Conservation (phyloP, 2,888 invertebrate species). For the Rhamphomyia laevipes region DNA sequence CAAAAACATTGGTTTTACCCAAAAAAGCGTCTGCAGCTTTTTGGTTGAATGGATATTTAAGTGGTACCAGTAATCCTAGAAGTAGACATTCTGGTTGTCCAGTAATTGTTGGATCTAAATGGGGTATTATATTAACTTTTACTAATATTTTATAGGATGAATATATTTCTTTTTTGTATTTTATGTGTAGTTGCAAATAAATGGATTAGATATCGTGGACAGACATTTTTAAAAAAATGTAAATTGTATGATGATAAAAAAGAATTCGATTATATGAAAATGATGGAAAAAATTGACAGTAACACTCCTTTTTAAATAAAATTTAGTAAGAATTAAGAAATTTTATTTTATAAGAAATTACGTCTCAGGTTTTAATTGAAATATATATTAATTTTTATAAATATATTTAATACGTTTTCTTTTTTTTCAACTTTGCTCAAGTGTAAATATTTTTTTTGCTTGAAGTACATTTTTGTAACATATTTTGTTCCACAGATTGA, state of each 20-base stretch:
- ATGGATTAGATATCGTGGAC: background rate
- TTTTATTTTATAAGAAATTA: too few species aligned
- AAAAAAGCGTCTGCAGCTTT: conserved; percentile 55
- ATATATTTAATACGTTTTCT: too few species aligned
- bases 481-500: too few species aligned
- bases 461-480: too few species aligned
- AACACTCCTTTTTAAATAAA: too few species aligned
- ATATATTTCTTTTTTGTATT: background rate
- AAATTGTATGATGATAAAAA: background rate
- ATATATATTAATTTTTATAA: too few species aligned
- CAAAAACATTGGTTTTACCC: conserved; percentile 59
- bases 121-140: conserved; percentile 65
- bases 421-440: too few species aligned
- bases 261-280: background rate
- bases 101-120: conserved; percentile 88
- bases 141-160: background rate
- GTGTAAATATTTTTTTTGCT: too few species aligned
- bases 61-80: conserved; percentile 75
- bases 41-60: conserved; percentile 86
- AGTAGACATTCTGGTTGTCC: conserved; percentile 94
- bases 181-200: background rate
- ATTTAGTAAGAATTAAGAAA: too few species aligned
- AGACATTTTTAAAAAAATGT: background rate
- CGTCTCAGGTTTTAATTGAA: too few species aligned
- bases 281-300: background rate